These are phyloP conservation scores for Alcedo atthis DNA, from an alignment of 2,797 vertebrate genomes.

Conservation along the genomic window DNA sequence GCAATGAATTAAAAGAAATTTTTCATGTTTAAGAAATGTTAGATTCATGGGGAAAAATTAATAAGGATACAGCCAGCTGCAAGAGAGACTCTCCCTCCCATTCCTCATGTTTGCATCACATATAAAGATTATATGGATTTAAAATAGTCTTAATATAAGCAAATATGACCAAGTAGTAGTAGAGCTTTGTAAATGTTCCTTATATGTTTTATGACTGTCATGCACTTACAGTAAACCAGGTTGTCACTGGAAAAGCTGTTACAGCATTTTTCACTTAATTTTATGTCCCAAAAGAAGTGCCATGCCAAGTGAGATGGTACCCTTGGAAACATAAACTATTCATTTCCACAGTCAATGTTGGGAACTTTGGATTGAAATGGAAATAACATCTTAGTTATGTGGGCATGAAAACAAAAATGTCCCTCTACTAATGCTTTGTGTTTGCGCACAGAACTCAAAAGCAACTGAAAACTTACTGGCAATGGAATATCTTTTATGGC, in stretches of 20 bases:
- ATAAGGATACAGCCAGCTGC: neutral
- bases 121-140: neutral
- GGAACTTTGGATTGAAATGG: neutral
- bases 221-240: neutral
- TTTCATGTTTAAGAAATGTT: neutral
- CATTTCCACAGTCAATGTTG: neutral
- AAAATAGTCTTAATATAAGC: neutral
- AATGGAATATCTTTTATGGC: neutral
- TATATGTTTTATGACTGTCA: neutral
- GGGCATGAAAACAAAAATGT: neutral
- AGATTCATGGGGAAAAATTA: neutral
- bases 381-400: neutral
- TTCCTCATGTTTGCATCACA: neutral
- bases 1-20: neutral
- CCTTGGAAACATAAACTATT: neutral
- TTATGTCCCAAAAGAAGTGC: neutral
- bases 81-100: neutral
- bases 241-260: neutral
- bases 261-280: neutral
- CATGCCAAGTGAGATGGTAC: fast-evolving
- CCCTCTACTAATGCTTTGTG: neutral
- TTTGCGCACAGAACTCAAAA: conserved; percentile 14
- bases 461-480: neutral
- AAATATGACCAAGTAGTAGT: neutral
- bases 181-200: neutral